Evolutionary conservation across 2,797 vertebrate species (phyloP), one percentile per base, ranked within the genome.

Genomic region (Neomorphus geoffroyi): DNA sequence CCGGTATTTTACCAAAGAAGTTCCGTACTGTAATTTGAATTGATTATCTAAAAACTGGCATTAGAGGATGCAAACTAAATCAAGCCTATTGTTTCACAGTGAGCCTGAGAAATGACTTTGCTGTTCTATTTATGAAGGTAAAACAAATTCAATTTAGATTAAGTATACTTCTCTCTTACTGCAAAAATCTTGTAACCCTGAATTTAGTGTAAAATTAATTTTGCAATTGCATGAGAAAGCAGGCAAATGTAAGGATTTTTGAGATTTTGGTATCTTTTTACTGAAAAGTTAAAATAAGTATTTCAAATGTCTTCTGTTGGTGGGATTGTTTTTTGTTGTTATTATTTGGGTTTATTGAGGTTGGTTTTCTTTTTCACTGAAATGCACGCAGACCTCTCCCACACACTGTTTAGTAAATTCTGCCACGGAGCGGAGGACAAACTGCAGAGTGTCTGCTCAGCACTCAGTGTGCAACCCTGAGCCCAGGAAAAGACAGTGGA

Each of bases 1-100:
- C 1, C 90, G 61, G 33, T 87, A 58, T 35, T 84, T 95, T 95
- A 78, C 30, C 33, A 71, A 72, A 90, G 70, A 81, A 80, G 35
- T 30, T 88, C 41, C 15, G n/a, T 83, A 86, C 35, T 64, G 60
- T 94, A 88, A 95, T 71, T 92, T 93, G 79, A 94, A 96, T 84
- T 69, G 53, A 85, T 93, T 77, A 33, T 66, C 60, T 78, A 80
- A 86, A 57, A n/a, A 70, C 12, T 80, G 94, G 92, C 54, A 58
- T 80, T 91, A 92, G 50, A 83, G 51, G 37, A 39, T 80, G 23
- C 58, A 88, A 86, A 72, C 35, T 74, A 67, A 71, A 83, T 85
- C 78, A 95, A 95, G 54, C 18, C 46, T 26, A 51, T 84, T 66
- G 57, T 71, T 78, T 89, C 57, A 65, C 60, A 58, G 13, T 57